Evolutionary conservation across 1,140 invertebrate genomes (phyloP), one percentile per base, ranked within the genome.

Genomic region (Probaryconus sp.): DNA sequence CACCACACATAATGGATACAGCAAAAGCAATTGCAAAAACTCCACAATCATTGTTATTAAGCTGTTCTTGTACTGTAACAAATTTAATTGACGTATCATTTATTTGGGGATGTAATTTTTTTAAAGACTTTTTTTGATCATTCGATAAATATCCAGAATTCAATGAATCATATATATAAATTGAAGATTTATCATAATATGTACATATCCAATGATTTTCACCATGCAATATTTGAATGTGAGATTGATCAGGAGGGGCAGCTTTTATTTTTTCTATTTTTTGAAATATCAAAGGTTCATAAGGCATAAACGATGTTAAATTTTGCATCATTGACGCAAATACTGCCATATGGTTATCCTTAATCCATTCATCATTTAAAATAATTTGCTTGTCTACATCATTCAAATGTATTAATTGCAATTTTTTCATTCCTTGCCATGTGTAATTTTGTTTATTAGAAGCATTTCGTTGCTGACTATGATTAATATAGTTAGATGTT

Each of bases 321-420:
- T 48, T 48, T n/a, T 48, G 45, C 28, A 48, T 31, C 9, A 48
- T 48, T 13, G 45, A 48, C 5, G 45, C 33, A 33, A 48, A 48
- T 20, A 33, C 28, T 17, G 11, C 33, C 45, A 48, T 48, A 10
- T 48, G 45, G 6, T 17, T 2, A 48, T 48, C 45, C 2, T 6
- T 17, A 13, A 48, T 20, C 45, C 45, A 48, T n/a, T 18, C 13
- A 10, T 17, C n/a, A 28, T 47, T 26, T 3, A 14, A 6, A 30
- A 47, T 47, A 26, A 3, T 6, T 30, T 47, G 26, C 20, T 20
- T 33, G 11, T 33, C 16, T 10, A 7, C 9, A 17, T 48, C 28
- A 18, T 33, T 10, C 10, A 33, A 18, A 18, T 10, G 9, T 11
- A 10, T 3, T 11, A 48, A 33, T 4, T 10, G 26, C 5, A 31